Percentiles rank a stretch among this genome's conserved stretches.
phyloP scores from a whole-genome alignment of 2,113 vertebrate genomes.

The Epinephelus lanceolatus region DNA sequence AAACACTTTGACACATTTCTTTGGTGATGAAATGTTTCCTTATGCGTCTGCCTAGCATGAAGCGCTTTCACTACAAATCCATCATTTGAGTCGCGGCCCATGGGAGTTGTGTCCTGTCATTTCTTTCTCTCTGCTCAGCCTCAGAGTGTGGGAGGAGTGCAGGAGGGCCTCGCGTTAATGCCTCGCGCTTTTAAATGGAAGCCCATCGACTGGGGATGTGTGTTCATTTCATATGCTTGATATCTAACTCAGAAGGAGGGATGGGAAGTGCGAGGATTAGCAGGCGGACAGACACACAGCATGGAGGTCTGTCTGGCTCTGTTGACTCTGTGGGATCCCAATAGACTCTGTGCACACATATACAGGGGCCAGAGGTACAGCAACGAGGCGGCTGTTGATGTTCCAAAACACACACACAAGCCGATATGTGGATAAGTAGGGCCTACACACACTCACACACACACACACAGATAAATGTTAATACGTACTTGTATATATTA shows the following conservation, averaged over 20 bases:
- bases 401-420: conserved; percentile 38
- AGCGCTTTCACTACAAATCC: conserved; percentile 58
- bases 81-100: conserved; percentile 63
- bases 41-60: conserved; percentile 38
- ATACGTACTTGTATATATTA: not conserved
- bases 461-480: conserved; percentile 15
- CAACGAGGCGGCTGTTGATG: conserved; percentile 24
- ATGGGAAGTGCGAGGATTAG: conserved; percentile 63
- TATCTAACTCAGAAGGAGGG: conserved; percentile 62
- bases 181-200: conserved; percentile 67
- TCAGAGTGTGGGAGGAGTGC: conserved; percentile 52
- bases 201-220: conserved; percentile 62
- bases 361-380: conserved; percentile 9
- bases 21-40: conserved; percentile 60
- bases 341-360: conserved; percentile 51
- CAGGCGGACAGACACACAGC: conserved; percentile 50
- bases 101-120: conserved; percentile 60
- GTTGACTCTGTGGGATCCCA: conserved; percentile 64
- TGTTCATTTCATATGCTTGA: conserved; percentile 74
- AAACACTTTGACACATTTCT: conserved; percentile 64
- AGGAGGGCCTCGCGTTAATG: conserved; percentile 50
- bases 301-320: conserved; percentile 60
- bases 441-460: not conserved
- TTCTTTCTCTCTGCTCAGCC: conserved; percentile 30
- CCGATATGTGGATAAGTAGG: conserved; percentile 21